Conservation (phyloP, 2,797 vertebrate genomes). For the Prionace glauca region DNA sequence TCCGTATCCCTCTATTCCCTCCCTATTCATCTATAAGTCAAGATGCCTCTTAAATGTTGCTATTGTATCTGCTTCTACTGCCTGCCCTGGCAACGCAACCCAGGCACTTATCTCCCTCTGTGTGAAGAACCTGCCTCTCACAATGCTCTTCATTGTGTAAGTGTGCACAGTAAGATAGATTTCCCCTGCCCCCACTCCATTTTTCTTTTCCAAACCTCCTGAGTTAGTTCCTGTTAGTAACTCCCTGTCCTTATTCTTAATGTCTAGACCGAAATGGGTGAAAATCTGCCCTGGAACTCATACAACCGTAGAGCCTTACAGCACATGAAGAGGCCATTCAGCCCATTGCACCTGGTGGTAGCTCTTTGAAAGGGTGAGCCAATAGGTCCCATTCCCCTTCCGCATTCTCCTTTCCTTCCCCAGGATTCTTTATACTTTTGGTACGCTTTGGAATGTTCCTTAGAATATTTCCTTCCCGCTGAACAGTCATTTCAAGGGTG, state of each 20-base stretch:
- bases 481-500: neutral
- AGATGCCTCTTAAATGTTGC: no score
- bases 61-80: no score
- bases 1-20: no score
- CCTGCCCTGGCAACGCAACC: no score
- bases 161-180: slow-evolving; percentile 43
- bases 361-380: neutral
- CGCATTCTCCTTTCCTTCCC: neutral
- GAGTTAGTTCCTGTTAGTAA: neutral
- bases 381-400: neutral
- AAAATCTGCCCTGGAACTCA: neutral
- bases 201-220: neutral
- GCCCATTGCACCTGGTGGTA: neutral
- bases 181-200: neutral
- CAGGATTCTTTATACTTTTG: neutral
- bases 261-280: neutral
- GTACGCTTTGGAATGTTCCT: neutral
- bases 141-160: slow-evolving; percentile 72
- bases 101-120: no score
- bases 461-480: neutral
- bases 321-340: neutral
- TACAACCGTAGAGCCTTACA: no score
- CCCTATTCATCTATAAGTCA: no score
- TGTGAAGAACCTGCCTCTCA: no score
- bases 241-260: neutral